Conservation (phyloP, 1,140 invertebrate species). For the Bombus ignitus region DNA sequence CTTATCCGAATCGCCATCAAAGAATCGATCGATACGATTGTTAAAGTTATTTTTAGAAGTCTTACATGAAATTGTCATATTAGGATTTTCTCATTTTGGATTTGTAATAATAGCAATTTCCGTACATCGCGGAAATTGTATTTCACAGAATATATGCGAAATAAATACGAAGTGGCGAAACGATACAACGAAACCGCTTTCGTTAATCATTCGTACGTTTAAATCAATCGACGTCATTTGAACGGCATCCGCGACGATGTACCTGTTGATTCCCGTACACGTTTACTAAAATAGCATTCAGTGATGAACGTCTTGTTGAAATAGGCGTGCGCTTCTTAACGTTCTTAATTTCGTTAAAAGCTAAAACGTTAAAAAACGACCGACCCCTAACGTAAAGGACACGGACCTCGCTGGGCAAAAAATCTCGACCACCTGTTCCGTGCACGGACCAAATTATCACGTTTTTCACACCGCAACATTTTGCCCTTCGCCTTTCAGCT, state of each 20-base stretch:
- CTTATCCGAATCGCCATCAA: too few species aligned
- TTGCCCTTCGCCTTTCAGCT: not conserved
- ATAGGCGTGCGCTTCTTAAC: not conserved
- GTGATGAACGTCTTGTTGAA: not conserved
- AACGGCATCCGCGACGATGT: too few species aligned
- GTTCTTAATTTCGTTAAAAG: constrained; percentile 43
- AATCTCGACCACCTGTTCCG: constrained; percentile 45
- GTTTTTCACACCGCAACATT: constrained; percentile 13
- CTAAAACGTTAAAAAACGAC: not conserved
- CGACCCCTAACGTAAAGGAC: not conserved
- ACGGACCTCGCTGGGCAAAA: not conserved
- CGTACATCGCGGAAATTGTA: too few species aligned
- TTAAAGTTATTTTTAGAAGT: too few species aligned
- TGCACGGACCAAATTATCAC: constrained; percentile 33
- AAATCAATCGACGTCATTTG: not conserved
- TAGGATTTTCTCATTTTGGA: too few species aligned
- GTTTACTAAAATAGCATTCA: not conserved
- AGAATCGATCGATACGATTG: too few species aligned
- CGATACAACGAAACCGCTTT: too few species aligned
- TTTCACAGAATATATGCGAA: too few species aligned
- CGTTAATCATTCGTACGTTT: not conserved
- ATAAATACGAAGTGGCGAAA: too few species aligned
- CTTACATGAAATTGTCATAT: too few species aligned
- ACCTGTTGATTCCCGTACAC: constrained; percentile 21
- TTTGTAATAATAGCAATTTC: too few species aligned